A percentile compares a stretch with the other conserved stretches of the same genome.
phyloP scores from a whole-genome alignment of 2,797 vertebrate genomes.

The Falco naumanni region DNA sequence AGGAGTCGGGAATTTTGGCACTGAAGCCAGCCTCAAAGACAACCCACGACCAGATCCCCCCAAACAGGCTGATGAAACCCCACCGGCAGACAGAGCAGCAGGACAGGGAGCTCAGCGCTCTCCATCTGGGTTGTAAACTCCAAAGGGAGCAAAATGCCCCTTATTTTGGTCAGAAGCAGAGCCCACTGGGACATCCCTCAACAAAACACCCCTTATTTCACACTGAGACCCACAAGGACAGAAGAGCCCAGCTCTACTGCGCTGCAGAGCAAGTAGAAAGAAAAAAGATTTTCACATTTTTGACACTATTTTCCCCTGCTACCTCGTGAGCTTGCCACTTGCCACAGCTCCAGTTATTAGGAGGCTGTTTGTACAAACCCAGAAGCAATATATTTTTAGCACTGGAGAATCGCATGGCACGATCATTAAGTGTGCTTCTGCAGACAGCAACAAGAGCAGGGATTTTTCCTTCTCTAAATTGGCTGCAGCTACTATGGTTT shows the following conservation, averaged over 20 bases:
- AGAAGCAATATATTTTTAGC: conserved; percentile 62
- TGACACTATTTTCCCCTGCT: background rate
- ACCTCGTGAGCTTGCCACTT: conserved; percentile 21
- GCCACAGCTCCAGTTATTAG: conserved; percentile 44
- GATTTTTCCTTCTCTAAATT: conserved; percentile 59
- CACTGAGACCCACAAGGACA: background rate
- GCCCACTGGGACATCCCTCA: background rate
- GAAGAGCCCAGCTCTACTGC: background rate
- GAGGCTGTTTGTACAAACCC: conserved; percentile 30
- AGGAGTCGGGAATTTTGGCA: background rate
- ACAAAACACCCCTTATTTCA: background rate
- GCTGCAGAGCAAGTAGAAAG: background rate
- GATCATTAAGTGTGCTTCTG: conserved; percentile 45
- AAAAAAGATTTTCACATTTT: background rate
- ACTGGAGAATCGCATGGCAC: conserved; percentile 26
- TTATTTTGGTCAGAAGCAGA: background rate
- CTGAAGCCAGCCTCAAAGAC: background rate
- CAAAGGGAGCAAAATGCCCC: background rate
- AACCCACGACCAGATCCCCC: rapidly evolving
- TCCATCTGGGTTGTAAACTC: background rate
- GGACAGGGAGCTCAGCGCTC: background rate
- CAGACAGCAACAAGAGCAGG: conserved; percentile 47
- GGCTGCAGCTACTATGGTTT: conserved; percentile 38
- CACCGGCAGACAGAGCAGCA: background rate
- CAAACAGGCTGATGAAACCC: background rate